Conservation (phyloP, 2,888 invertebrate genomes). For the Thecocarcelia acutangulata region DNA sequence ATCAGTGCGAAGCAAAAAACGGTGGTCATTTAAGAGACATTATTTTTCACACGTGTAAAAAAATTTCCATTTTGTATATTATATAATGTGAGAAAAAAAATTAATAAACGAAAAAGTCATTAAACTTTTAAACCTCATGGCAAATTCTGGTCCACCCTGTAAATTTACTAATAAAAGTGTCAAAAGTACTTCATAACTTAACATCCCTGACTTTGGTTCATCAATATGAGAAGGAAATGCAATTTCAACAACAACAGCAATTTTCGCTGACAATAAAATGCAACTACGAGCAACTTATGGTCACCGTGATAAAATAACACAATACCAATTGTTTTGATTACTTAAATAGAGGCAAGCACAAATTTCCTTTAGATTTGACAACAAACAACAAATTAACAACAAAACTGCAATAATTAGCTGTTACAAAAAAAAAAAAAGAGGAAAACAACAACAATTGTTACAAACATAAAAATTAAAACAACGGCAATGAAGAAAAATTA, state of each 20-base stretch:
- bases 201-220: neutral
- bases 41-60: too few relatives aligned
- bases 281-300: neutral
- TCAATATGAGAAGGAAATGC: neutral
- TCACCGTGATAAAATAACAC: conserved; percentile 25
- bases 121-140: too few relatives aligned
- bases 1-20: too few relatives aligned
- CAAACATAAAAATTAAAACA: conserved; percentile 31
- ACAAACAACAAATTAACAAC: conserved; percentile 56
- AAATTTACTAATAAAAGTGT: too few relatives aligned
- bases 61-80: too few relatives aligned
- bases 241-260: neutral
- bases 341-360: conserved; percentile 28
- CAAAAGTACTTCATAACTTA: neutral
- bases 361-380: conserved; percentile 48
- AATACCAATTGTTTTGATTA: conserved; percentile 47
- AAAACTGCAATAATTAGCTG: conserved; percentile 59
- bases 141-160: too few relatives aligned
- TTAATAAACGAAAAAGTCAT: too few relatives aligned
- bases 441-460: conserved; percentile 35
- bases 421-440: neutral
- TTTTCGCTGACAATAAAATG: conserved; percentile 1
- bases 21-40: too few relatives aligned
- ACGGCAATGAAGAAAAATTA: conserved; percentile 44
- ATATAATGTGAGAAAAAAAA: too few relatives aligned